Evolutionary conservation across 2,888 invertebrate genomes (phyloP).

Genomic region (Cosmopolites sordidus): DNA sequence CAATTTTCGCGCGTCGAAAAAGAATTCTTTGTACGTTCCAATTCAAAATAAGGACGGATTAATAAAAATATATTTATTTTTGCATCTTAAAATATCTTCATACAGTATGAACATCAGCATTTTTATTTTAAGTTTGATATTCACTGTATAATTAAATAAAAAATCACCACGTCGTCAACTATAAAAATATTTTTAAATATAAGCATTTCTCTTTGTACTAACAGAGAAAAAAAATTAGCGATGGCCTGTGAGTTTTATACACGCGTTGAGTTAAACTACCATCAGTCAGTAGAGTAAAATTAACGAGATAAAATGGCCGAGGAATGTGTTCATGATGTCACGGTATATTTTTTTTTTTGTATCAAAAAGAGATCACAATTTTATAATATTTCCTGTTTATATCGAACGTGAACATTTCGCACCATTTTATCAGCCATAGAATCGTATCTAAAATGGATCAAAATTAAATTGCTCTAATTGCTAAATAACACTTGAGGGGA

Average conservation of each 20-base stretch:
- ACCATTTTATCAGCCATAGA: background rate
- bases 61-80: constrained; percentile 3
- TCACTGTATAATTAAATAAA: background rate
- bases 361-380: constrained; percentile 1
- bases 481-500: constrained; percentile 57
- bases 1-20: background rate
- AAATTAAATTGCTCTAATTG: constrained; percentile 24
- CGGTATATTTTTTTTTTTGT: background rate
- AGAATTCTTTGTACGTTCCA: background rate
- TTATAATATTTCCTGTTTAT: background rate
- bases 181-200: background rate
- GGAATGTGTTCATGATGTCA: background rate
- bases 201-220: background rate
- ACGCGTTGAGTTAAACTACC: background rate
- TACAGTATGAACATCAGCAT: too few species aligned
- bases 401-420: background rate
- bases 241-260: background rate
- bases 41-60: constrained; percentile 4
- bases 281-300: background rate
- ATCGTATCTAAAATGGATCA: constrained; percentile 12
- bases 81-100: too few species aligned
- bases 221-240: background rate
- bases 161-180: background rate
- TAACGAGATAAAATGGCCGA: background rate
- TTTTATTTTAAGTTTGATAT: too few species aligned